Evolutionary conservation across 2,888 invertebrate genomes (phyloP), one percentile per base, ranked within the genome.

Genomic region (Lepidochitona cinerea): DNA sequence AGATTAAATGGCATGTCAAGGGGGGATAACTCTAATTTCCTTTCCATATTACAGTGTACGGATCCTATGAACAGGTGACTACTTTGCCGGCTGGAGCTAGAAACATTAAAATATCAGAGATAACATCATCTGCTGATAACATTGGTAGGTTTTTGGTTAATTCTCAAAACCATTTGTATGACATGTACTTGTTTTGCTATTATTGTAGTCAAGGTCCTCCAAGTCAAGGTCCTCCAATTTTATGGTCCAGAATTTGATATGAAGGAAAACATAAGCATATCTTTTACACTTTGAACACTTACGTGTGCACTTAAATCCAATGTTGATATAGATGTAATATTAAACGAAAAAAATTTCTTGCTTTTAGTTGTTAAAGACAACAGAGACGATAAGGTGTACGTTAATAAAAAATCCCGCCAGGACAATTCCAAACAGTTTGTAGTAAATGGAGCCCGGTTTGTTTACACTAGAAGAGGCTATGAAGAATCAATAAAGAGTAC

Each of bases 51-150:
- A 84, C 77, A 75, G 83, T 77, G 33, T 26, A 32, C 74, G 75
- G 72, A 36, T 23, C 18, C 14, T 80, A 81, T 67, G 78, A 84
- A 64, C 82, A 71, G 82, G 92, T 74, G 85, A 91, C 66, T 87
- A 81, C 92, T 1, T 83, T 94, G 72, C 94, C 93, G 9, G 89
- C 90, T 59, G 91, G 91, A 75, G 91, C 93, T 0, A 90, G 93
- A 76, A 89, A 92, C 77, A 92, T 94, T 32, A 88, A 88, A 70
- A 86, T 93, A 52, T 90, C 91, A 35, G 92, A 92, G 78, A 75
- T 6, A 29, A 2, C 29, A 14, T 29, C 18, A 59, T 29, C 59
- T 1, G 59, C 59, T 23, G 59, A 59, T 59, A 26, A 59, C 32
- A 1, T 59, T 29, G 59, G 59, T 59, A 29, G 29, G 59, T 4